phyloP scores from a whole-genome alignment of 2,797 vertebrate species.

The Linurgus olivaceus region DNA sequence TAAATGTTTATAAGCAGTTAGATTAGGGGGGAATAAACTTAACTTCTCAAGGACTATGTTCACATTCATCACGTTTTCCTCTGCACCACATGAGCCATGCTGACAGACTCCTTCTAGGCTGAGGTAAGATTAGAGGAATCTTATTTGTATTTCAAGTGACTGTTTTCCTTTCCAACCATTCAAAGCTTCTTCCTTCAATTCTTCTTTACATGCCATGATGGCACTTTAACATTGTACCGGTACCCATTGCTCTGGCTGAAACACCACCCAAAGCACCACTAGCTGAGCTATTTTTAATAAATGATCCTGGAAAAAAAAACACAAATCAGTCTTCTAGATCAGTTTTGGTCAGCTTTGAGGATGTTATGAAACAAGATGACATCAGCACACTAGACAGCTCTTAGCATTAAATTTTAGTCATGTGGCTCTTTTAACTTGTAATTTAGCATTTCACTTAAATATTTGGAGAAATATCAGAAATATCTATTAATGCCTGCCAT shows the following conservation, averaged over 20 bases:
- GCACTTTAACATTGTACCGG: neutral
- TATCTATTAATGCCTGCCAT: neutral
- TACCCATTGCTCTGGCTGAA: neutral
- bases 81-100: neutral
- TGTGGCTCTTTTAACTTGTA: neutral
- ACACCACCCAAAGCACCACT: neutral
- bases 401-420: neutral
- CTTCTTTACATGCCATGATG: neutral
- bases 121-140: neutral
- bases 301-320: neutral
- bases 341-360: neutral
- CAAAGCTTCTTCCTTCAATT: neutral
- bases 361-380: neutral
- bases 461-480: neutral
- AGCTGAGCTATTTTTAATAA: neutral
- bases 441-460: slow-evolving; percentile 3
- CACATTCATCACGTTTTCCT: neutral
- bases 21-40: neutral
- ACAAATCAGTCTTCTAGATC: neutral
- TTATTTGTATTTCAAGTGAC: neutral
- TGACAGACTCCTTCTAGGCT: neutral
- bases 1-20: neutral
- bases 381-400: neutral
- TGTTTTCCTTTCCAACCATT: neutral
- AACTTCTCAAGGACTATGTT: neutral